Base-by-base conservation (phyloP, 2,888 invertebrate genomes). In the Sycophila texana region DNA sequence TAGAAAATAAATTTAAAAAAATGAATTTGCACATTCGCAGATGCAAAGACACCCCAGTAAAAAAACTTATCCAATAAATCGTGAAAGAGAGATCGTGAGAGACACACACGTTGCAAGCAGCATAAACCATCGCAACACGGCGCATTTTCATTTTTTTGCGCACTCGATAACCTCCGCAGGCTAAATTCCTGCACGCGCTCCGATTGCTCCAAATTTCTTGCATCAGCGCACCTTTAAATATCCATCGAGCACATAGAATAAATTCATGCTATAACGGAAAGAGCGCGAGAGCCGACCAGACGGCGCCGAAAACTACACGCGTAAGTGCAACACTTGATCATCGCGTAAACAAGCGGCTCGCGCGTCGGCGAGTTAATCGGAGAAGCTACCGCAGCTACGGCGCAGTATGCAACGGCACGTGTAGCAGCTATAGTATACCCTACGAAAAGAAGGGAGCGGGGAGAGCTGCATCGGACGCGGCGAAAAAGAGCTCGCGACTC, bases 351-450 rank as follows among this genome's bases (percentile, higher is more conserved):
- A 39, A 39, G 39, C 39, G 39, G 39, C 39, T 20, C 22, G 55
- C 58, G 47, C 26, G n/a, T 49, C 58, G 53, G 66, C 63, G 47
- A 53, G 26, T 63, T 70, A 76, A 76, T 76, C 70, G 76, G 63
- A 57, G 70, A 76, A 55, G 47, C 0, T 16, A 16, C 30, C 30
- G 14, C 1, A 22, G 67, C 58, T 4, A 4, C 61, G 61, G 7
- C 67, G 68, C 61, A 75, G 49, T 71, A 77, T 77, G 65, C 60
- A 55, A 1, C 47, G 73, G 73, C 77, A 77, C 77, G 77, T 77
- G 67, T 39, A 65, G 60, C 49, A 75, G 68, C 61, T 61, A 75
- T 51, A 74, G 60, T 22, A 60, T 22, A 60, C 66, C n/a, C n/a
- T 26, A 58, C n/a, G 2, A 22, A 47, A 12, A 20, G 20, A 1